Conservation (phyloP, 2,888 invertebrate genomes). For the Sesia apiformis region DNA sequence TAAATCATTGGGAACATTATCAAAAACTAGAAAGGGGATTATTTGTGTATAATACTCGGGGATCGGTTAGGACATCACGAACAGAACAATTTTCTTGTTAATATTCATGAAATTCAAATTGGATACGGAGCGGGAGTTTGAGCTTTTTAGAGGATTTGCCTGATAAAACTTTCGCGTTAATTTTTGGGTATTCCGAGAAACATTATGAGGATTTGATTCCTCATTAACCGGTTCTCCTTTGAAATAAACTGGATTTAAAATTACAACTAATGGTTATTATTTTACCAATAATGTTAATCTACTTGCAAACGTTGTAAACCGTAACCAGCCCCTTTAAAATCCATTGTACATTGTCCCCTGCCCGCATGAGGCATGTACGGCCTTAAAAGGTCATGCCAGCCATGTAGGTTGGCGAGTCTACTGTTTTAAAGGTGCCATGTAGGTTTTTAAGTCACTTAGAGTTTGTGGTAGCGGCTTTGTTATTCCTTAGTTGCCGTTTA, state of each 20-base stretch:
- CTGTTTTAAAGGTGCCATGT: no score
- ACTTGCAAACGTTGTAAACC: no score
- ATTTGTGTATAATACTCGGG: neutral
- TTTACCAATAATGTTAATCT: no score
- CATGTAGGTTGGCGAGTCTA: no score
- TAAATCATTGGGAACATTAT: neutral
- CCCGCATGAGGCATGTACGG: no score
- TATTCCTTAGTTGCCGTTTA: no score
- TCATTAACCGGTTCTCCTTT: neutral
- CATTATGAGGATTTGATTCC: neutral
- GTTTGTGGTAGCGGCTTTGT: no score
- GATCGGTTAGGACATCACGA: constrained; percentile 8
- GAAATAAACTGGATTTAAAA: neutral
- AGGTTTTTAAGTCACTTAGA: no score
- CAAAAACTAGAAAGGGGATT: neutral
- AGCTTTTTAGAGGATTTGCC: constrained; percentile 14
- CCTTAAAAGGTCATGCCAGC: no score
- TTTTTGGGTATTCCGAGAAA: constrained; percentile 8
- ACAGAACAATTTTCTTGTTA: constrained; percentile 27
- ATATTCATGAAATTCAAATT: constrained; percentile 51
- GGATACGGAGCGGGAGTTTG: constrained; percentile 23
- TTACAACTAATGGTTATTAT: no score
- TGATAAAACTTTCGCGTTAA: constrained; percentile 29
- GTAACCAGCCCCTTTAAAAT: no score
- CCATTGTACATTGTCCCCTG: no score